Evolutionary conservation across 2,888 invertebrate species (phyloP).

Genomic region (Allolobophora icterica): DNA sequence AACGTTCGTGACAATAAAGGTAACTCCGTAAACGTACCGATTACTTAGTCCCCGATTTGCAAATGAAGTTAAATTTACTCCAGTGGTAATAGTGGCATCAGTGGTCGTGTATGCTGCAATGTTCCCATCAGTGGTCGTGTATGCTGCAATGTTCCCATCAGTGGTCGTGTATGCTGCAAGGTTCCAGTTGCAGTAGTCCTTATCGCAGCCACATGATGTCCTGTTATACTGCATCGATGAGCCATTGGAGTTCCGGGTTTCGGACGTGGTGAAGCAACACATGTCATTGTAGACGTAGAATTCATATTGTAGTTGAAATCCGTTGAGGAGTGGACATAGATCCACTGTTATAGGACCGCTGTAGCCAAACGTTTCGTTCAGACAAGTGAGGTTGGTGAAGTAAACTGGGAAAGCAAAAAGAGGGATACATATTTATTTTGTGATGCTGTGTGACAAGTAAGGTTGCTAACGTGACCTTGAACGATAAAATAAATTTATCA

Average conservation of each 20-base stretch:
- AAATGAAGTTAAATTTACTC: background rate
- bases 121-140: too few relatives aligned
- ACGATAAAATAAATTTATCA: too few relatives aligned
- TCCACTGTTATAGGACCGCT: background rate
- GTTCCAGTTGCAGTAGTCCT: background rate
- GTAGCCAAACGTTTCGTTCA: background rate
- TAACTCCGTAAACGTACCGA: too few relatives aligned
- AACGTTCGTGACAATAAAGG: too few relatives aligned
- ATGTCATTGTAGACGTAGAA: background rate
- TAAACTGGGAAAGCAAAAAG: background rate
- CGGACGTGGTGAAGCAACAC: background rate
- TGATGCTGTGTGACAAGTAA: background rate
- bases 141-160: too few relatives aligned
- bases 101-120: too few relatives aligned
- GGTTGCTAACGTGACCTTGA: too few relatives aligned
- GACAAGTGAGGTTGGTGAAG: background rate
- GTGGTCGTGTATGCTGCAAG: too few relatives aligned
- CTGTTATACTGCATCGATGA: slow-evolving; percentile 7
- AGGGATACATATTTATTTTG: background rate
- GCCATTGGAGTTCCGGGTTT: background rate
- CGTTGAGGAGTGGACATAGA: background rate
- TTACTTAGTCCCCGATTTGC: too few relatives aligned
- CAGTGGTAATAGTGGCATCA: background rate
- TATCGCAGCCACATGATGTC: background rate
- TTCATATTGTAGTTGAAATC: background rate